Evolutionary conservation across 1,140 invertebrate species (phyloP), one percentile per base, ranked within the genome.

Genomic region (Drosophila suzukii): DNA sequence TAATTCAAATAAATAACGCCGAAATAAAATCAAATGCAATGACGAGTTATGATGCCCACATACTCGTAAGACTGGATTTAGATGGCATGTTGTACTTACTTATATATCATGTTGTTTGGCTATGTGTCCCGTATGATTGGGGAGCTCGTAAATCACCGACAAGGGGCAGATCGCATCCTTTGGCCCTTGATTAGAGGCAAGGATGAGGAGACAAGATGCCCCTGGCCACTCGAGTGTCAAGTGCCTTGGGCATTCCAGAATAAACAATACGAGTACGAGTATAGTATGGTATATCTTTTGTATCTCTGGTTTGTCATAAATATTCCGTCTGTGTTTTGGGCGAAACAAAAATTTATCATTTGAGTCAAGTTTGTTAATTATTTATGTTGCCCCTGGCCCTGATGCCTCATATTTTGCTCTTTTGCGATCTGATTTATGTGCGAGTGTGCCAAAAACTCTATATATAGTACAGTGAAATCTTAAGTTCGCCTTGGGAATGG

Each of bases 331-430:
- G 20, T 20, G 20, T 20, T 0, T 20, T 20, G 20, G 20, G 20
- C 20, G 74, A 72, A 50, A 73, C 76, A 80, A 85, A 85, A 91
- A 51, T 91, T 82, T 91, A 91, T 91, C 90, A 90, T 91, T 91
- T 86, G 85, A 66, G 70, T 65, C 75, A 85, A 90, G 90, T 91
- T 91, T 90, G 85, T 91, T 91, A 91, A 91, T 91, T 91, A 91
- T 91, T 91, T 91, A 91, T 91, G 90, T 85, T 34, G 66, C 51
- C 79, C 76, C 67, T 80, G 67, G 27, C 3, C 27, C 2, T 3
- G 27, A 27, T 20, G 27, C 56, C 66, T 82, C 79, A 86, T 76
- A 79, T 86, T 85, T 68, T 58, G 59, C 62, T 34, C 24, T 15
- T 34, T 15, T 67, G 77, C 75, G 60, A 49, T 46, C 82, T 88